Evolutionary conservation across 2,888 invertebrate genomes (phyloP), one percentile per base, ranked within the genome.

Genomic region (Heliconius cydno): DNA sequence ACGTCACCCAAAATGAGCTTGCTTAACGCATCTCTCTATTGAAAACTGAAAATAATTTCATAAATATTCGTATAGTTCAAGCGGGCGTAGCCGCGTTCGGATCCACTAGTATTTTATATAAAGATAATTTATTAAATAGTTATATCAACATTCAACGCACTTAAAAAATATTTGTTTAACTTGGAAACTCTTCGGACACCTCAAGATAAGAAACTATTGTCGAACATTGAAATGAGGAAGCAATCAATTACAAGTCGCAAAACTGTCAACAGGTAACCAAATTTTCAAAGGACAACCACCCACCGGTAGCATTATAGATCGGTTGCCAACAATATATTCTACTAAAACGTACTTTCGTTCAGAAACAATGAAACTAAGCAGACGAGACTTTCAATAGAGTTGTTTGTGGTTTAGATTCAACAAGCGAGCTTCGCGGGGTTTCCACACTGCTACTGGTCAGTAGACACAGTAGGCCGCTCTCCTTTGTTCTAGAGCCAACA

Each of bases 321-420:
- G 92, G 93, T 92, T 89, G 86, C 85, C 85, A 89, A 93, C 92
- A 93, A 94, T 91, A 85, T 84, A 83, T 84, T 84, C 84, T 84
- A 88, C 86, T 88, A 86, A 88, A 87, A 86, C 84, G 84, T 84
- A 86, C 86, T 87, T 85, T 88, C 85, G 85, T 87, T 76, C 65
- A 83, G 86, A 90, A 86, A 91, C 90, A 91, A 90, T 85, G 80
- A 85, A 86, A 83, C 28, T 82, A 82, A 75, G 65, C 84, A 87
- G 83, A 82, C 83, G 84, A 85, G 82, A 85, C 84, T 78, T 83
- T 90, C 87, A 90, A 90, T 90, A 88, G 89, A 85, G 86, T 87
- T 92, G 91, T 93, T 92, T 94, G 94, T 92, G 94, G 94, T 93
- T 92, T 91, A 86, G 89, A 93, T 92, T 88, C 87, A 90, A 90